A percentile compares a stretch with the other conserved stretches of the same genome.
Evolutionary conservation across 2,888 invertebrate genomes (phyloP).

Genomic region (Odontocolon sp.): DNA sequence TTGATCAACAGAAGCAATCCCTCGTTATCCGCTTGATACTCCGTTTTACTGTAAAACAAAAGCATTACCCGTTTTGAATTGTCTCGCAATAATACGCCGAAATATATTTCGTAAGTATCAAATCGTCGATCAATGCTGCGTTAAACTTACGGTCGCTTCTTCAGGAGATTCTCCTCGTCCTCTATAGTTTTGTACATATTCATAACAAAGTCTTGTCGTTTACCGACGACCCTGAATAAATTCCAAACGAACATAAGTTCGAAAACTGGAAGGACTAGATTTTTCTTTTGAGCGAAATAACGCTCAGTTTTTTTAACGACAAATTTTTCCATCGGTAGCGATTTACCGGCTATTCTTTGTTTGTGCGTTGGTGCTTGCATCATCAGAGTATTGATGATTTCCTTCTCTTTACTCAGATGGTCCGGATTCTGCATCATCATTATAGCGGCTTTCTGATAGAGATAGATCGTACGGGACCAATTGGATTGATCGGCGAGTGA

Average conservation of each 20-base stretch:
- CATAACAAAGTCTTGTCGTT: slow-evolving; percentile 85
- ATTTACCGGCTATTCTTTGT: slow-evolving; percentile 97
- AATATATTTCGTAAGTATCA: too few species aligned
- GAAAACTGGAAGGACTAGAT: slow-evolving; percentile 90
- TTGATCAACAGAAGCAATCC: slow-evolving; percentile 90
- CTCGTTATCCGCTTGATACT: slow-evolving; percentile 87
- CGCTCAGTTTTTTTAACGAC: slow-evolving; percentile 92
- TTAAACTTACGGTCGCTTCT: slow-evolving; percentile 68
- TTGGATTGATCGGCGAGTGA: slow-evolving; percentile 89
- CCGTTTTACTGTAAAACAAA: slow-evolving; percentile 73
- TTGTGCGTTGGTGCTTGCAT: slow-evolving; percentile 91
- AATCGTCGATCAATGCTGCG: too few species aligned
- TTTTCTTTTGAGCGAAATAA: slow-evolving; percentile 88
- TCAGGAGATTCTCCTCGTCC: slow-evolving; percentile 77
- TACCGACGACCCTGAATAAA: slow-evolving; percentile 91
- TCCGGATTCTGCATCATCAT: slow-evolving; percentile 87
- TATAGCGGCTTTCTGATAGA: slow-evolving; percentile 93
- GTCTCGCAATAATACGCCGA: too few species aligned
- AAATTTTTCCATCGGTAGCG: slow-evolving; percentile 98
- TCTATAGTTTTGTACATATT: slow-evolving; percentile 86
- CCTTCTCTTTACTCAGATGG: slow-evolving; percentile 80
- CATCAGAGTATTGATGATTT: slow-evolving; percentile 86
- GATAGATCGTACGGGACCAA: slow-evolving; percentile 96
- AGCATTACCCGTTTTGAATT: too few species aligned
- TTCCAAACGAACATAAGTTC: slow-evolving; percentile 97